These are phyloP conservation scores for Loris lydekkerianus DNA, from an alignment of 2,797 vertebrate genomes.

Conservation along the genomic window DNA sequence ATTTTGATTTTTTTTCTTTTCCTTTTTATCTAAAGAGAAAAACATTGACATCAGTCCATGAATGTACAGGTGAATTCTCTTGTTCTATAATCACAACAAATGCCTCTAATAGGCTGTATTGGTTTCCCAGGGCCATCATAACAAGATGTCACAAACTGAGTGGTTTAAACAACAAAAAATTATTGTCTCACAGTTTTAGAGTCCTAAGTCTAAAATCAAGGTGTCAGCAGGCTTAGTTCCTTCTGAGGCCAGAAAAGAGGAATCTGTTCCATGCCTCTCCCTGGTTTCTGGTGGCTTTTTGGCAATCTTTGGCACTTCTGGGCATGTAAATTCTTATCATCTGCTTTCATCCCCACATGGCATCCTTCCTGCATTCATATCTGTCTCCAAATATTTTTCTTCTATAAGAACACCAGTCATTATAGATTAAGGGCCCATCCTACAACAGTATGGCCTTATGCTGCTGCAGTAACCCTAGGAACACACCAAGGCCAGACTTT, in stretches of 20 bases:
- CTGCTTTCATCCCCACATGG: background rate
- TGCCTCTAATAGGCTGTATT: background rate
- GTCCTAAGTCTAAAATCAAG: background rate
- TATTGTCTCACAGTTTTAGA: background rate
- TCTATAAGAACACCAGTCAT: background rate
- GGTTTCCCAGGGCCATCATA: background rate
- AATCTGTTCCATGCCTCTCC: background rate
- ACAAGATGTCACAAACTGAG: background rate
- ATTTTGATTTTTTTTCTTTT: slow-evolving; percentile 25
- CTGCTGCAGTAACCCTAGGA: background rate
- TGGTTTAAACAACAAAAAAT: background rate
- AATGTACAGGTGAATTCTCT: background rate
- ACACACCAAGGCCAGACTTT: background rate
- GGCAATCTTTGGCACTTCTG: background rate
- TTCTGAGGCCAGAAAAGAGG: background rate
- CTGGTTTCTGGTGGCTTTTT: background rate
- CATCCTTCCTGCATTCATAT: background rate
- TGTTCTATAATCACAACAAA: background rate
- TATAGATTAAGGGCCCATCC: background rate
- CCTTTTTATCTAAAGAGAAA: slow-evolving; percentile 6
- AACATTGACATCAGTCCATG: background rate
- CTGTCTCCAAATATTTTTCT: background rate
- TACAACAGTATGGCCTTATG: background rate
- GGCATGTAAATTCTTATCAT: background rate
- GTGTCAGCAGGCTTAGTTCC: background rate